Base-by-base conservation (phyloP, 1,140 invertebrate species). In the Oedothorax gibbosus region DNA sequence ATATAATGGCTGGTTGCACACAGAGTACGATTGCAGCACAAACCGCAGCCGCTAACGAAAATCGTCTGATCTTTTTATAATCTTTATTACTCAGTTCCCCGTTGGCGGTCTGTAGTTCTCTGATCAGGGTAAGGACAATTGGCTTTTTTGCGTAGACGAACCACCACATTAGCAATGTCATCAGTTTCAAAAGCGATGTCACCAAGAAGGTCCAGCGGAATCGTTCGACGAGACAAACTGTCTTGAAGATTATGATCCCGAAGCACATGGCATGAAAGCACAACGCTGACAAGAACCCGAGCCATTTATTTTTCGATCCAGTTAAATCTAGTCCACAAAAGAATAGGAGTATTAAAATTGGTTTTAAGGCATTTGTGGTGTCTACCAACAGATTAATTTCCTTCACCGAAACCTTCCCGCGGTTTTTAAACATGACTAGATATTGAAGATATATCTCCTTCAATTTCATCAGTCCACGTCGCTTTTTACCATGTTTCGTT, bases 181-280 rank as follows among this genome's bases (percentile, higher is more conserved):
- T 64, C 7, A 77, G 6, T 21, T 77, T 77, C 57, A 64, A 21
- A 21, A 18, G 12, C 12, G 62, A 50, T 8, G 75, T 77, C 5
- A 77, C 75, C 14, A 65, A 14, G 15, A 77, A 14, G 21, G 21
- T 62, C 75, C 75, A 77, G 7, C 14, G 11, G 15, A 77, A 77
- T 7, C 18, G 11, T 4, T 14, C 15, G 2, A 15, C 14, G 0
- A 77, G 60, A 6, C 75, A 77, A 11, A 65, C 20, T 2, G 21
- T 65, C 51, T 77, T 77, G 35, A 77, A 65, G 5, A 65, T 18
- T 5, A 77, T 64, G 49, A 77, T 77, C 5, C 75, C 75, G 12
- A 64, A 51, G 56, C 75, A 77, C 57, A 65, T 65, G 49, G 20
- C 11, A 11, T 64, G 75, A 18, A 77, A 77, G 50, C 62, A 65